A percentile compares a stretch with the other conserved stretches of the same genome.
Evolutionary conservation across 2,797 vertebrate species (phyloP).

Genomic region (Mycteria americana): DNA sequence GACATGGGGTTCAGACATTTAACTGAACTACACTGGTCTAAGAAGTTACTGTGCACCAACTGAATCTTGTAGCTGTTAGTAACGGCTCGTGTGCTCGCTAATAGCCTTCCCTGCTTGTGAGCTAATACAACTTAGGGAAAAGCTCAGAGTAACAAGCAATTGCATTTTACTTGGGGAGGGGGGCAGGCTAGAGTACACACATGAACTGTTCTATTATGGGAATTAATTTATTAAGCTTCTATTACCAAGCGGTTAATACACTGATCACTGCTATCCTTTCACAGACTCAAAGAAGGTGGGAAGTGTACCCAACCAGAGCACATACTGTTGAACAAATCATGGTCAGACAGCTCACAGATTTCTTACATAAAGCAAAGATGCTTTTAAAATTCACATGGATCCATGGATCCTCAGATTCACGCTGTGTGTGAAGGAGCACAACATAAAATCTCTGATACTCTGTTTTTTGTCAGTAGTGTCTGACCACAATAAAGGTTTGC

Average conservation of each 20-base stretch:
- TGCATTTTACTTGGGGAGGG: rapidly evolving
- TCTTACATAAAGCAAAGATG: background rate
- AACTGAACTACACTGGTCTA: background rate
- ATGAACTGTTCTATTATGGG: rapidly evolving
- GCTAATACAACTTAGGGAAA: background rate
- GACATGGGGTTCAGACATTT: background rate
- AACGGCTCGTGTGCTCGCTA: background rate
- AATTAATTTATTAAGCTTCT: background rate
- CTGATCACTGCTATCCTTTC: background rate
- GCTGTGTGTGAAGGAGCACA: background rate
- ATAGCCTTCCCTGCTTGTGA: background rate
- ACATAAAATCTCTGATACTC: background rate
- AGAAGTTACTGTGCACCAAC: background rate
- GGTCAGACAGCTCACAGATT: background rate
- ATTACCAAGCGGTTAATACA: background rate
- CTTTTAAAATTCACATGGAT: background rate
- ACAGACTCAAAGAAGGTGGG: background rate
- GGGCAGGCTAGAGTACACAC: background rate
- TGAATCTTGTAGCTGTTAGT: background rate
- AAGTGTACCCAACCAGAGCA: background rate
- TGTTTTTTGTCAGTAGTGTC: background rate
- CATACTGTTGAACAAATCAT: background rate
- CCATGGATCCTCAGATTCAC: background rate
- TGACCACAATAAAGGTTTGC: background rate
- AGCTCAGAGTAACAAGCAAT: background rate